phyloP scores from a whole-genome alignment of 2,113 vertebrate species.

The Rhynchopsitta pachyrhyncha region DNA sequence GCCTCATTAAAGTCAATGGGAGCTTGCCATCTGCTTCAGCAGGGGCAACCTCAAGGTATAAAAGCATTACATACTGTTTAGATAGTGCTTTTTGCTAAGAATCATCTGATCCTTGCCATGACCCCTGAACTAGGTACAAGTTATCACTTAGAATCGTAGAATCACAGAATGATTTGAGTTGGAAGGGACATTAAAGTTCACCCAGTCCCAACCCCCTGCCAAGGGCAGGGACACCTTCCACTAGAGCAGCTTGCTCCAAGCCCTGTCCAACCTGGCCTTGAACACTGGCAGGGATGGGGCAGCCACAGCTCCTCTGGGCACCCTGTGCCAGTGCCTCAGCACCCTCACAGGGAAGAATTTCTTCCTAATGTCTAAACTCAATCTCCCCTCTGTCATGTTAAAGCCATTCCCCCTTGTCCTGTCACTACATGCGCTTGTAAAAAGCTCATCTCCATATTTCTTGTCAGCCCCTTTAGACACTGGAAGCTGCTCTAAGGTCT shows the following conservation, averaged over 20 bases:
- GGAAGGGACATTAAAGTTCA: not conserved
- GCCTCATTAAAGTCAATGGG: slow-evolving; percentile 20
- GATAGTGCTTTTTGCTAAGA: not conserved
- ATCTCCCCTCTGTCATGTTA: not conserved
- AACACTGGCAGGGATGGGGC: not conserved
- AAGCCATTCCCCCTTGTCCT: not conserved
- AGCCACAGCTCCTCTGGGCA: not conserved
- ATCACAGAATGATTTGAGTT: not conserved
- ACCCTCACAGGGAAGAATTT: fast-evolving
- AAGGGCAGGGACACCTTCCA: not conserved
- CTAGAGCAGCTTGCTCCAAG: not conserved
- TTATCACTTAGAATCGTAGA: not conserved
- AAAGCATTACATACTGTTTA: not conserved
- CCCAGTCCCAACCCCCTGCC: not conserved
- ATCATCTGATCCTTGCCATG: not conserved
- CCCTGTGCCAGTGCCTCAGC: not conserved
- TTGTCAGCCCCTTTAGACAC: not conserved
- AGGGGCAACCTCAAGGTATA: not conserved
- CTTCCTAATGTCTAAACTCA: not conserved
- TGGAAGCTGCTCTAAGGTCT: not conserved
- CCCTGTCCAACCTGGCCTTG: not conserved
- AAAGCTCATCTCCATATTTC: not conserved
- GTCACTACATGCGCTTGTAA: too few relatives aligned
- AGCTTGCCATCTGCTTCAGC: slow-evolving; percentile 33
- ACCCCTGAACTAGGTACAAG: not conserved